Conservation (phyloP, 2,888 invertebrate genomes). For the Petrolisthes cinctipes region DNA sequence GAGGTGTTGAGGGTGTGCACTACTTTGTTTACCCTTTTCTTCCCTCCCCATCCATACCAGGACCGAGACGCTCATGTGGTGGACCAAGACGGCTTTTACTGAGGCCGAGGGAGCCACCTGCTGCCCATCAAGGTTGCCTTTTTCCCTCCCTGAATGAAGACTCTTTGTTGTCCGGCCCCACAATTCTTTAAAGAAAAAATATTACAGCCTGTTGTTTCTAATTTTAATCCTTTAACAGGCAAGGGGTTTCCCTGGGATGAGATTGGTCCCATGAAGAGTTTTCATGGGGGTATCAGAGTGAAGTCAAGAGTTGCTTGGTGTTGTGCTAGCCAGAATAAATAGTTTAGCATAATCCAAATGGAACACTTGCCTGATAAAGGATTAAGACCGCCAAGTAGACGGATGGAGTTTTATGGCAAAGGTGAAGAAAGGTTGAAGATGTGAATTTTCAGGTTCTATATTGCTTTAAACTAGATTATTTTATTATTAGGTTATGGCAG, state of each 20-base stretch:
- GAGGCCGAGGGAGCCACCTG: slow-evolving; percentile 25
- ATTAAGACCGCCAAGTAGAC: not conserved
- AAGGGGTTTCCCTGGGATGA: not conserved
- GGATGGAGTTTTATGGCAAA: slow-evolving; percentile 46
- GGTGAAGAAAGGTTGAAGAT: slow-evolving; percentile 45
- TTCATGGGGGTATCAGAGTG: slow-evolving; percentile 14
- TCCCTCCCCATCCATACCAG: slow-evolving; percentile 49
- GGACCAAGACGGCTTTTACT: slow-evolving; percentile 63
- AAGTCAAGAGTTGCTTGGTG: not conserved
- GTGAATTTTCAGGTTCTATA: slow-evolving; percentile 40
- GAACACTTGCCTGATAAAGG: too few species aligned
- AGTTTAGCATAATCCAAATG: too few species aligned
- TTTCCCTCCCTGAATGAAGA: too few species aligned
- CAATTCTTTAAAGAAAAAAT: too few species aligned
- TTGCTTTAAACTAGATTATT: slow-evolving; percentile 35
- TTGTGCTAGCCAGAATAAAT: not conserved
- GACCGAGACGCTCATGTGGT: slow-evolving; percentile 55
- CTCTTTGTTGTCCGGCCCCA: too few species aligned
- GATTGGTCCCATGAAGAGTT: slow-evolving; percentile 30
- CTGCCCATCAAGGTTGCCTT: too few species aligned
- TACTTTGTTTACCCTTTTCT: slow-evolving; percentile 34
- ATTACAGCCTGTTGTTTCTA: too few species aligned
- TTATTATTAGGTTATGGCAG: not conserved
- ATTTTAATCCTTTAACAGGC: too few species aligned
- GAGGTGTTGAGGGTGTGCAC: slow-evolving; percentile 23